A percentile compares a stretch with the other conserved stretches of the same genome.
These are phyloP conservation scores for Entomobrya multifasciata DNA, from an alignment of 2,888 invertebrate genomes.

Conservation along the genomic window DNA sequence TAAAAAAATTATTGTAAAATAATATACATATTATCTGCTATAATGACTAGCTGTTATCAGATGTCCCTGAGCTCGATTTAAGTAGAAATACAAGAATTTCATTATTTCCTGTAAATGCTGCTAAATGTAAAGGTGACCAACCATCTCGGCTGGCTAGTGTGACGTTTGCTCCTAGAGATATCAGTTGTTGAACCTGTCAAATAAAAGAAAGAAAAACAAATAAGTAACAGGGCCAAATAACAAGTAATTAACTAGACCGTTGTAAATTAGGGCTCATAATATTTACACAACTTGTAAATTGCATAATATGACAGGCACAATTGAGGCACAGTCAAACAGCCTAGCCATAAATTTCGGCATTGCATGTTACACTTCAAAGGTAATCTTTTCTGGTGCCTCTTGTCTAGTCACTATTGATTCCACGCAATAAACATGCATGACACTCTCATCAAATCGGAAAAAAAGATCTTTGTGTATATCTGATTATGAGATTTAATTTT, in stretches of 20 bases:
- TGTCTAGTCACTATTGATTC: not conserved
- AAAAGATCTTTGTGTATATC: no score
- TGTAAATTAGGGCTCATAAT: no score
- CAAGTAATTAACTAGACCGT: not conserved
- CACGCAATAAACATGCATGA: not conserved
- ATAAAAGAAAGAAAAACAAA: not conserved
- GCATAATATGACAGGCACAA: no score
- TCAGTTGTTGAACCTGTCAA: conserved; percentile 77
- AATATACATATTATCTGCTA: conserved; percentile 43
- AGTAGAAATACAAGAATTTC: conserved; percentile 78
- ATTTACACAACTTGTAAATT: no score
- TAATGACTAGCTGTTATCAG: conserved; percentile 75
- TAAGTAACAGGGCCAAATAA: not conserved
- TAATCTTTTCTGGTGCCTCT: not conserved
- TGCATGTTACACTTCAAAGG: no score
- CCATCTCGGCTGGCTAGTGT: conserved; percentile 79
- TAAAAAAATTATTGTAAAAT: not conserved
- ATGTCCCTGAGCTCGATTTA: conserved; percentile 75
- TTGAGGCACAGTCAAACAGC: no score
- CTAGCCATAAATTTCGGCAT: no score
- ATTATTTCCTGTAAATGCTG: conserved; percentile 77
- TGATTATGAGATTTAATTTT: no score
- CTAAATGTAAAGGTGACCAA: conserved; percentile 77
- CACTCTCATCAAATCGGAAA: no score
- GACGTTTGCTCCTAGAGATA: conserved; percentile 78